Conservation (phyloP, 2,888 invertebrate genomes). For the Drosophila meridionalis region DNA sequence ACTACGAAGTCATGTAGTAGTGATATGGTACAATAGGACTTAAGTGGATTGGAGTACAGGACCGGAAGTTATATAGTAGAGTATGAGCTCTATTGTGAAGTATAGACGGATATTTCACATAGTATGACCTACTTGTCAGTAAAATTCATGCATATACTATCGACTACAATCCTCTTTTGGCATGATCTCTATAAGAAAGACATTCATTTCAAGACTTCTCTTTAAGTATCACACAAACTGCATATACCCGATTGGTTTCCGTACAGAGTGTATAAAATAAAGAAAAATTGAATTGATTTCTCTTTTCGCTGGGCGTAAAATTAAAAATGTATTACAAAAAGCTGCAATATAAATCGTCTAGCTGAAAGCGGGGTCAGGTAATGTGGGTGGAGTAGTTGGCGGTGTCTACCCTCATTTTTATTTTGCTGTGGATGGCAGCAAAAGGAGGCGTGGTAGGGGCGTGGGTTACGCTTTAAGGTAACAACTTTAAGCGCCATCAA, state of each 20-base stretch:
- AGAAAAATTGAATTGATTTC: slow-evolving; percentile 42
- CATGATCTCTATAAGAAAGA: too few species aligned
- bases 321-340: slow-evolving; percentile 54
- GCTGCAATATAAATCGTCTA: slow-evolving; percentile 37
- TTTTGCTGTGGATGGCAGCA: neutral
- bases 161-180: too few species aligned
- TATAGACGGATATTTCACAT: neutral
- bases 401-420: slow-evolving; percentile 29
- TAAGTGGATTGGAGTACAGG: neutral
- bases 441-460: slow-evolving; percentile 2
- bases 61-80: neutral
- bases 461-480: slow-evolving; percentile 25
- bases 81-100: neutral
- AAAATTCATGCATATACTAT: too few species aligned
- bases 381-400: neutral
- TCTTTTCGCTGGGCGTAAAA: slow-evolving; percentile 35
- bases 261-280: neutral
- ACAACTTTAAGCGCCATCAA: slow-evolving; percentile 47
- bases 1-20: neutral
- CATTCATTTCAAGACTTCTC: neutral
- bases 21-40: neutral
- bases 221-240: neutral
- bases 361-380: neutral
- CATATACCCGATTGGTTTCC: neutral
- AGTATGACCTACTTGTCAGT: neutral